Conservation (phyloP, 2,113 vertebrate species). For the Pseudolaguvia tuberculata region DNA sequence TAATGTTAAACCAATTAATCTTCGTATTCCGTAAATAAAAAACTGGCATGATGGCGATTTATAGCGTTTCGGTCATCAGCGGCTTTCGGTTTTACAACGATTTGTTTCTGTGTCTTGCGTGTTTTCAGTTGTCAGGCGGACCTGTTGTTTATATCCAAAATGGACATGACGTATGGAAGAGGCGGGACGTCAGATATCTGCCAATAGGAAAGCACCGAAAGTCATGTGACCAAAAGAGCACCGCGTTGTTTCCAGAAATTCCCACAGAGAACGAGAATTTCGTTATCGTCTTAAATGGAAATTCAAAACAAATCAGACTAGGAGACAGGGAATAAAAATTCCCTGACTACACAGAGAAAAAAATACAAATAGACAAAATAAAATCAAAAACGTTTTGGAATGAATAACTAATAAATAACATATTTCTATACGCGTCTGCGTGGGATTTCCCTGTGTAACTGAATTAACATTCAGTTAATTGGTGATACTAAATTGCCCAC, state of each 20-base stretch:
- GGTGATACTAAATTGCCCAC: too few relatives aligned
- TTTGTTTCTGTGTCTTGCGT: neutral
- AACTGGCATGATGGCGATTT: conserved; percentile 3
- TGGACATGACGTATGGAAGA: neutral
- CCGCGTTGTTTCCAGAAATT: too few relatives aligned
- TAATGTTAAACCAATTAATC: neutral
- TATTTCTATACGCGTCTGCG: too few relatives aligned
- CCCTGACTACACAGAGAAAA: too few relatives aligned
- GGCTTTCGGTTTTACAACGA: conserved; percentile 2
- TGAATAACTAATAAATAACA: too few relatives aligned
- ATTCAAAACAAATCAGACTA: conserved; percentile 17
- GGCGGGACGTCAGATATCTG: neutral
- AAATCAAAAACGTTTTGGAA: too few relatives aligned
- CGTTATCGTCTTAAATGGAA: conserved; percentile 29
- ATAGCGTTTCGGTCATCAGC: neutral
- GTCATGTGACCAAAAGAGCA: conserved; percentile 3
- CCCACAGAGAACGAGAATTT: conserved; percentile 23
- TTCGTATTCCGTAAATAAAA: neutral
- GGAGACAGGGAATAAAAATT: neutral
- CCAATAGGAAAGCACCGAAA: neutral
- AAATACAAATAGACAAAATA: too few relatives aligned
- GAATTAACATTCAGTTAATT: too few relatives aligned
- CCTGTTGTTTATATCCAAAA: neutral
- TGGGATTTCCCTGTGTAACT: too few relatives aligned
- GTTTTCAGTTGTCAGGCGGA: neutral